A percentile compares a stretch with the other conserved stretches of the same genome.
Evolutionary conservation across 2,113 vertebrate genomes (phyloP).

Genomic region (Mormyrus iriodes): DNA sequence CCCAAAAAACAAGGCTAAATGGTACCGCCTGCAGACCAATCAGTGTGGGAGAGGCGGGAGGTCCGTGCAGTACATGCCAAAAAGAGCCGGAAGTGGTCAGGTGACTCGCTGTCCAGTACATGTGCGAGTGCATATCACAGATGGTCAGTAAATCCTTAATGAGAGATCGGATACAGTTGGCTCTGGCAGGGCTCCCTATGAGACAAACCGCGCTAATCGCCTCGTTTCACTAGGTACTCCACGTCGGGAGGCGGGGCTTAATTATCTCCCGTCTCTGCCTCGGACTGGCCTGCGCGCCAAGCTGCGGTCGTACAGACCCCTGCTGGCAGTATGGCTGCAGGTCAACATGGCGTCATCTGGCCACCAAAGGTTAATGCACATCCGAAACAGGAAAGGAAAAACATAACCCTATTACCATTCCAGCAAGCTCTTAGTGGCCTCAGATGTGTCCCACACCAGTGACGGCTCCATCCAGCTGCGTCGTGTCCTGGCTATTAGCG

Average conservation of each 20-base stretch:
- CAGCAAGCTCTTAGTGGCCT: conserved; percentile 13
- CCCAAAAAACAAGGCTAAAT: not conserved
- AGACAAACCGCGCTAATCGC: not conserved
- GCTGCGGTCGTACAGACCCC: not conserved
- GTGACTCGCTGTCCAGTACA: not conserved
- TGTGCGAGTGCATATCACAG: not conserved
- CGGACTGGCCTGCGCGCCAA: not conserved
- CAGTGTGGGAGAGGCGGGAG: not conserved
- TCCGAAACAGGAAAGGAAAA: not conserved
- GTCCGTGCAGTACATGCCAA: not conserved
- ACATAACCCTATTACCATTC: conserved; percentile 10
- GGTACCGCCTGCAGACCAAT: not conserved
- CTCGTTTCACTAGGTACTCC: not conserved
- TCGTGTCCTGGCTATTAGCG: not conserved
- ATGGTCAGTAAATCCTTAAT: conserved; percentile 10
- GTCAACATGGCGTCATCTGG: not conserved
- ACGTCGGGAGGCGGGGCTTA: not conserved
- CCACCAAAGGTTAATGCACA: conserved; percentile 4
- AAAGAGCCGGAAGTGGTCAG: not conserved
- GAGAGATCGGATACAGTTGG: not conserved
- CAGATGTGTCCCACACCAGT: not conserved
- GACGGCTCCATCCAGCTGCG: not conserved
- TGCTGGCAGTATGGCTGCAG: not conserved
- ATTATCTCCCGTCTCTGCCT: not conserved
- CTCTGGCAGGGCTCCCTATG: not conserved